Base-by-base conservation (phyloP, 2,888 invertebrate genomes). In the Microdon myrmicae region DNA sequence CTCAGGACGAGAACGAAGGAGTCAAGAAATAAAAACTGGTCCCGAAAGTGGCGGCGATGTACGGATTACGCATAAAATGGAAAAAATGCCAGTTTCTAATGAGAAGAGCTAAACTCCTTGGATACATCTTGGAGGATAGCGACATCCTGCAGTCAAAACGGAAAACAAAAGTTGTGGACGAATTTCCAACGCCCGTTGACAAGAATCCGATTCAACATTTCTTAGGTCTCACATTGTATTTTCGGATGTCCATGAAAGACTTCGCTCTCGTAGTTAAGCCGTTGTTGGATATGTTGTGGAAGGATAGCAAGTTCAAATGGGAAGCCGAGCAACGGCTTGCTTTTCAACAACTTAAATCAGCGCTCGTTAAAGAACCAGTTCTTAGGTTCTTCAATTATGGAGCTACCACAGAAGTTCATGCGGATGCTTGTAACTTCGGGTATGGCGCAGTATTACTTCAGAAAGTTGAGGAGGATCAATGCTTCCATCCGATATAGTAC, bases 401-500 rank as follows among this genome's bases (percentile, higher is more conserved):
- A 12, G 47, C 55, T 2, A 22, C 19, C 14, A 59, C 59, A 1
- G 61, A 67, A 17, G 9, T 64, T 6, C 55, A 58, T 23, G 47
- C 64, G 1, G 61, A 64, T 37, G 47, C 51, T n/a, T 43, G 54
- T 10, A 49, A 32, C 12, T 2, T 37, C 6, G 64, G 67, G 4
- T 51, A 44, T 6, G 56, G 56, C 2, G 60, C 44, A 12, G 19
- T 60, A 3, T 10, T 67, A n/a, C 12, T 60, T 2, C 67, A 67
- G 26, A 47, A 41, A 16, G 16, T 67, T 47, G 10, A 13, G 3
- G 69, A 69, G 3, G 64, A 70, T 20, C 37, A 45, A 9, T 10
- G 20, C 7, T 48, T 70, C 13, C 72, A 71, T 16, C 70, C 68
- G 0, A 34, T 71, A 3, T 61, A 70, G 45, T 72, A 61, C 23